Conservation (phyloP, 2,113 vertebrate genomes). For the Tachuris rubrigastra region DNA sequence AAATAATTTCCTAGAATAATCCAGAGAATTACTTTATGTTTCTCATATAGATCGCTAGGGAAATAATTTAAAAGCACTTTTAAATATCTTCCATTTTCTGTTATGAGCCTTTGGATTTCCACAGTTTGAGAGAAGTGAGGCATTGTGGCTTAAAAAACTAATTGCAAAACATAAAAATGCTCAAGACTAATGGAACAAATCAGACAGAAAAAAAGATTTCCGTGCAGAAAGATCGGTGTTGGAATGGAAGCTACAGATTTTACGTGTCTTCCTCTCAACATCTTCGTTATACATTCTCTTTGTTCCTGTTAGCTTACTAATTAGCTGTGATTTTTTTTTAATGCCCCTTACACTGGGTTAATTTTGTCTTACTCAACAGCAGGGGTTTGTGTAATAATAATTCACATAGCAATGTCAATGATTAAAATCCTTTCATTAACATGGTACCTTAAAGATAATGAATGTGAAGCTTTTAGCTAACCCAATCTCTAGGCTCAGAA, state of each 20-base stretch:
- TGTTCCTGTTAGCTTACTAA: slow-evolving; percentile 81
- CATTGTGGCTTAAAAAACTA: slow-evolving; percentile 77
- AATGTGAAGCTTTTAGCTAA: slow-evolving; percentile 74
- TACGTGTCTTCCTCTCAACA: slow-evolving; percentile 63
- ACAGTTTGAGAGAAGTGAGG: slow-evolving; percentile 75
- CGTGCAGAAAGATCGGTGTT: slow-evolving; percentile 36
- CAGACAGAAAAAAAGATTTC: slow-evolving; percentile 63
- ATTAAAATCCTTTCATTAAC: slow-evolving; percentile 86
- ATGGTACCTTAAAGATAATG: slow-evolving; percentile 82
- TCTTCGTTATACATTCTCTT: slow-evolving; percentile 78
- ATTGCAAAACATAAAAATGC: slow-evolving; percentile 80
- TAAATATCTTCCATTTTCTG: slow-evolving; percentile 80
- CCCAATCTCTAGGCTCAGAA: slow-evolving; percentile 69
- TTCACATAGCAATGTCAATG: slow-evolving; percentile 80
- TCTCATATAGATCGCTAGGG: slow-evolving; percentile 80
- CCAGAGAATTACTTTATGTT: slow-evolving; percentile 73
- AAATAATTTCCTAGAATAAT: slow-evolving; percentile 80
- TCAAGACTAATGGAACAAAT: slow-evolving; percentile 73
- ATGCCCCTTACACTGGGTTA: slow-evolving; percentile 80
- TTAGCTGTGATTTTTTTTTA: slow-evolving; percentile 81
- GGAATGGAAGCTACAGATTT: slow-evolving; percentile 45
- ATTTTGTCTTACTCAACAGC: slow-evolving; percentile 85
- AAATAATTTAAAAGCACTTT: slow-evolving; percentile 84
- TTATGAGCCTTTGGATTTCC: slow-evolving; percentile 81
- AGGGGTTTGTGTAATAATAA: slow-evolving; percentile 84